Evolutionary conservation across 2,113 vertebrate species (phyloP).

Genomic region (Chaenocephalus aceratus): DNA sequence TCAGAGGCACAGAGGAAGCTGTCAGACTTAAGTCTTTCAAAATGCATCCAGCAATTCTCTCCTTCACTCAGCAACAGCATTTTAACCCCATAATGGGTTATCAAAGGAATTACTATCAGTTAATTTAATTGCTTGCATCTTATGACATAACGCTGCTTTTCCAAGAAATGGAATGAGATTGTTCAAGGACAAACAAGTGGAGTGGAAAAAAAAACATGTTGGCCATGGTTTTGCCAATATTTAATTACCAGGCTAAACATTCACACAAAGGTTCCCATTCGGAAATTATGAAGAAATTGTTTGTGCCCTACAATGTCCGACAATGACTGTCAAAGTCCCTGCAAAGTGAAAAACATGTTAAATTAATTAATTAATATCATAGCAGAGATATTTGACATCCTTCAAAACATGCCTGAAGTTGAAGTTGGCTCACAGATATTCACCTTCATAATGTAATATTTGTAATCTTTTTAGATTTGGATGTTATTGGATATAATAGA

Average conservation of each 20-base stretch:
- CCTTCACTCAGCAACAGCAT: constrained; percentile 12
- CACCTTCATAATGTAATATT: background rate
- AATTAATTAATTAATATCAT: no score
- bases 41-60: constrained; percentile 24
- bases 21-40: constrained; percentile 1
- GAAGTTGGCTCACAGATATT: background rate
- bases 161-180: constrained; percentile 15
- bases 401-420: no score
- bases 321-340: no score
- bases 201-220: background rate
- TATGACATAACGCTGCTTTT: constrained; percentile 20
- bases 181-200: constrained; percentile 10
- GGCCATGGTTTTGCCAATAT: background rate
- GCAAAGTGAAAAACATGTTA: no score
- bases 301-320: no score
- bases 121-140: constrained; percentile 13
- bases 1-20: constrained; percentile 2
- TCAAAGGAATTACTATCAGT: constrained; percentile 39
- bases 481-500: background rate
- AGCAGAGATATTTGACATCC: no score
- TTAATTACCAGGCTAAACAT: background rate
- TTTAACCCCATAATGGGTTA: constrained; percentile 9
- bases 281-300: no score
- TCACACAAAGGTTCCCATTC: no score
- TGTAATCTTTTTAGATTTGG: background rate